Evolutionary conservation across 1,140 invertebrate genomes (phyloP).

Genomic region (Drosophila lacertosa): DNA sequence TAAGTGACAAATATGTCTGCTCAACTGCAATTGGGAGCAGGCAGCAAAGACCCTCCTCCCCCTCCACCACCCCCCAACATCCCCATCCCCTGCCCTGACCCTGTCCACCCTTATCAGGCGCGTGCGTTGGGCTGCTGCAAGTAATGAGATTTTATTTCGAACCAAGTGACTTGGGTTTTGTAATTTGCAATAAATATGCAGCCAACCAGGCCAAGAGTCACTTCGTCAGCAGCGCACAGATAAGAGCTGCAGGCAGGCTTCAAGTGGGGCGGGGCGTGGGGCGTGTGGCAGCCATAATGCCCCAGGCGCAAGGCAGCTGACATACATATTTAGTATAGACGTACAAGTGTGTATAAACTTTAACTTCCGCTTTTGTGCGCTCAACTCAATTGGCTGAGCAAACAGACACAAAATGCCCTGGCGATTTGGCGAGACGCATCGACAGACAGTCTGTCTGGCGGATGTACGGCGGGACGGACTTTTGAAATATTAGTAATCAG

Average conservation of each 20-base stretch:
- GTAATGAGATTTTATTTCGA: constrained; percentile 74
- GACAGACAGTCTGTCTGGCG: background rate
- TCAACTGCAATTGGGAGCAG: constrained; percentile 25
- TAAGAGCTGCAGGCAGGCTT: constrained; percentile 7
- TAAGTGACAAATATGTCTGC: constrained; percentile 73
- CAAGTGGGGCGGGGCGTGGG: background rate
- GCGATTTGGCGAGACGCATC: no score
- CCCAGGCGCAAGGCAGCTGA: constrained; percentile 7
- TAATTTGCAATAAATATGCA: constrained; percentile 82
- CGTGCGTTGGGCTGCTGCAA: constrained; percentile 64
- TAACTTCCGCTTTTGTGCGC: background rate
- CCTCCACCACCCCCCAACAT: no score
- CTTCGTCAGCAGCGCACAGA: constrained; percentile 28
- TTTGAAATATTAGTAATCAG: constrained; percentile 33
- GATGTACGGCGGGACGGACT: no score
- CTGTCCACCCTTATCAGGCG: constrained; percentile 62
- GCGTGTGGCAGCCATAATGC: constrained; percentile 14
- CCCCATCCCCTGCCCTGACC: background rate
- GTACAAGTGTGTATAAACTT: background rate
- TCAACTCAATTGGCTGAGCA: constrained; percentile 13
- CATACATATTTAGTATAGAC: background rate
- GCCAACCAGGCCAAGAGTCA: constrained; percentile 38
- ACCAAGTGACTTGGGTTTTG: constrained; percentile 45
- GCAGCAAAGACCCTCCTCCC: background rate
- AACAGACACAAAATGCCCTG: background rate